Conservation (phyloP, 2,888 invertebrate species). For the Drosophila mercatorum region DNA sequence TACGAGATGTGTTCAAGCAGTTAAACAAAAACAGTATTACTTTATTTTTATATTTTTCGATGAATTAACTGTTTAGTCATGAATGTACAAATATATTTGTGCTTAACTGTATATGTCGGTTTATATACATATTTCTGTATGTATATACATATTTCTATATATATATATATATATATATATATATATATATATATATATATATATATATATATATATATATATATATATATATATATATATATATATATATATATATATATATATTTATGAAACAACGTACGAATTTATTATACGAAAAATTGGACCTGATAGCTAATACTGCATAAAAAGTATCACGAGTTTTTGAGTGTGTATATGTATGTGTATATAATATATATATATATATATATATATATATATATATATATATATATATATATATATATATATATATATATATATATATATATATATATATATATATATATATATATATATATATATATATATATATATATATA, state of each 20-base stretch:
- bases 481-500: too few relatives aligned
- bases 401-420: too few relatives aligned
- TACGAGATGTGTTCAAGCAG: not conserved
- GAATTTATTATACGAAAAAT: slow-evolving; percentile 74
- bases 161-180: too few relatives aligned
- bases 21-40: slow-evolving; percentile 10
- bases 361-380: not conserved
- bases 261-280: slow-evolving; percentile 42
- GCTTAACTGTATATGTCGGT: not conserved
- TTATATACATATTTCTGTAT: not conserved
- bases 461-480: too few relatives aligned
- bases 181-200: too few relatives aligned
- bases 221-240: slow-evolving; percentile 3
- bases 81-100: not conserved
- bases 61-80: not conserved
- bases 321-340: slow-evolving; percentile 23
- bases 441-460: too few relatives aligned
- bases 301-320: slow-evolving; percentile 66
- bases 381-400: too few relatives aligned
- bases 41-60: not conserved
- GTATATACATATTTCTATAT: too few relatives aligned
- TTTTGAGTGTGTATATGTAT: slow-evolving; percentile 21
- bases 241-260: not conserved
- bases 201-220: slow-evolving; percentile 4
- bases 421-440: too few relatives aligned